Conservation (phyloP, 2,888 invertebrate genomes). For the Sisyra nigra region DNA sequence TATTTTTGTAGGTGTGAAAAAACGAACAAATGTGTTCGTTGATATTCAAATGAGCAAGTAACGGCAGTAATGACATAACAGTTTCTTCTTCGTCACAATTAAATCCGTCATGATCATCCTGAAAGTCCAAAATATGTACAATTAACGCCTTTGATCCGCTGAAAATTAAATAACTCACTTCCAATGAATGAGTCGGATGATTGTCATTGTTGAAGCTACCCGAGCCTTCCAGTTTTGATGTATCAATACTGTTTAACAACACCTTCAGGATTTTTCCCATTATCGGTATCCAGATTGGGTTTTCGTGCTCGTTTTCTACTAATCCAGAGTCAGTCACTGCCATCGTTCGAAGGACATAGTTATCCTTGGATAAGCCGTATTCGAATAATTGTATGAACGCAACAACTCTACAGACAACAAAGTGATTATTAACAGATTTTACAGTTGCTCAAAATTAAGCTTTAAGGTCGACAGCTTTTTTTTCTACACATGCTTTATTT, state of each 20-base stretch:
- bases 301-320: neutral
- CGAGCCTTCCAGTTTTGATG: neutral
- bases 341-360: constrained; percentile 3
- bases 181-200: neutral
- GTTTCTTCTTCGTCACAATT: neutral
- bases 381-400: constrained; percentile 2
- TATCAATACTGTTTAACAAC: constrained; percentile 3
- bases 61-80: neutral
- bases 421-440: neutral
- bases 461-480: too few relatives aligned
- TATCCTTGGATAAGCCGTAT: constrained; percentile 5
- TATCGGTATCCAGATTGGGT: neutral
- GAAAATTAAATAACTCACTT: neutral
- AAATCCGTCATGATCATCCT: neutral
- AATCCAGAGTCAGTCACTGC: neutral
- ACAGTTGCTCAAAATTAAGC: too few relatives aligned
- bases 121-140: neutral
- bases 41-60: neutral
- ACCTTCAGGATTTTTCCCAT: constrained; percentile 5
- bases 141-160: neutral
- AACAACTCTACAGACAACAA: neutral
- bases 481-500: too few relatives aligned
- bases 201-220: neutral
- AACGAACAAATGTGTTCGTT: constrained; percentile 2
- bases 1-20: neutral